Conservation (phyloP, 2,888 invertebrate species). For the Mythimna loreyi region DNA sequence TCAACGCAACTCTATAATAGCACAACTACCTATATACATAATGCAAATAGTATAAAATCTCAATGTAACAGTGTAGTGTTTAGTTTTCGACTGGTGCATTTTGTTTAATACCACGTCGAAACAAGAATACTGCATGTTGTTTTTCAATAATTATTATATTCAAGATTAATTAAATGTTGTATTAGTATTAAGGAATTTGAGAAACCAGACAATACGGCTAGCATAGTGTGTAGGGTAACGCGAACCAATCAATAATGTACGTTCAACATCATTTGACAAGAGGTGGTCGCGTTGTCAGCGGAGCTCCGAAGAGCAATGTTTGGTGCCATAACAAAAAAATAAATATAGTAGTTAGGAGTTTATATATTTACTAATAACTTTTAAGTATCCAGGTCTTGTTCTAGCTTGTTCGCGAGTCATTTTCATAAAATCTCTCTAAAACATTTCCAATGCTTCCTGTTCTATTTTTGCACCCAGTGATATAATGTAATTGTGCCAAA, state of each 20-base stretch:
- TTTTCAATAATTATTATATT: conserved; percentile 55
- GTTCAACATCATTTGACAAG: conserved; percentile 54
- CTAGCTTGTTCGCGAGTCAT: conserved; percentile 60
- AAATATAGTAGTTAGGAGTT: conserved; percentile 79
- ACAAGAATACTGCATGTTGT: conserved; percentile 44
- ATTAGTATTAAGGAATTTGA: conserved; percentile 61
- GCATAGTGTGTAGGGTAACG: conserved; percentile 68
- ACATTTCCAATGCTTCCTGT: conserved; percentile 46
- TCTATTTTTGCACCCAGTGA: conserved; percentile 61
- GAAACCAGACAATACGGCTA: conserved; percentile 69
- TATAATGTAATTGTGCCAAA: conserved; percentile 72
- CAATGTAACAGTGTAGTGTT: conserved; percentile 48
- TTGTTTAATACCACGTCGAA: conserved; percentile 30
- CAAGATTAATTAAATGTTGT: conserved; percentile 61
- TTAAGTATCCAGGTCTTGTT: conserved; percentile 53
- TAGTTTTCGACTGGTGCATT: conserved; percentile 27
- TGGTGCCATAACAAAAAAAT: conserved; percentile 82
- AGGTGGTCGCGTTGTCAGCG: conserved; percentile 49
- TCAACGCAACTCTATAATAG: conserved; percentile 35
- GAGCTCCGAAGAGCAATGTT: conserved; percentile 67
- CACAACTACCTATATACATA: conserved; percentile 25
- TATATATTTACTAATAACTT: conserved; percentile 72
- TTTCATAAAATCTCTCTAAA: conserved; percentile 49
- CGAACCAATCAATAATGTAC: conserved; percentile 43
- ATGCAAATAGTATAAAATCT: conserved; percentile 43